Evolutionary conservation across 2,888 invertebrate species (phyloP).

Genomic region (Minunthozetes semirufus): DNA sequence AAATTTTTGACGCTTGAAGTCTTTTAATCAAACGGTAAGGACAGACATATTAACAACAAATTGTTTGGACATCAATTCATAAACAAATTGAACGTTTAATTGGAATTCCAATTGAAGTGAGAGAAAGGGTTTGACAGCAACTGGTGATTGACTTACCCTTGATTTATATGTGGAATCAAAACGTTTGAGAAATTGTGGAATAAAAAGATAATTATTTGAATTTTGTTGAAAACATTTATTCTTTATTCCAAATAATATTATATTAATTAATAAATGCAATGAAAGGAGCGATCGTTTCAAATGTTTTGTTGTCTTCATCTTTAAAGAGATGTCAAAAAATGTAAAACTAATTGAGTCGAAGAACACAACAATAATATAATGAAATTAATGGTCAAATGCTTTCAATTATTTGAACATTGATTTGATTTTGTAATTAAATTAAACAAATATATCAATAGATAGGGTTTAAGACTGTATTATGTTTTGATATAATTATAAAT

Average conservation of each 20-base stretch:
- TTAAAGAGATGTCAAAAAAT: background rate
- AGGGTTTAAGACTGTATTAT: background rate
- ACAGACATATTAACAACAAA: too few species aligned
- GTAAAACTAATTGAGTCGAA: background rate
- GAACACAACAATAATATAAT: background rate
- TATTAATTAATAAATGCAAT: slow-evolving; percentile 1
- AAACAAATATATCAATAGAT: background rate
- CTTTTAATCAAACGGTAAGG: too few species aligned
- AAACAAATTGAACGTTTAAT: too few species aligned
- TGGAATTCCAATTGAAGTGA: too few species aligned
- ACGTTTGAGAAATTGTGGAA: background rate
- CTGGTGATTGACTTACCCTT: too few species aligned
- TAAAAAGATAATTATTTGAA: background rate
- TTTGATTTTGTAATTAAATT: background rate
- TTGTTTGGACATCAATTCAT: too few species aligned
- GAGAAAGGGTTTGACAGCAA: too few species aligned
- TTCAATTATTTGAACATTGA: background rate
- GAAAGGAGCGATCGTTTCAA: background rate
- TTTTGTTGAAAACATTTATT: background rate
- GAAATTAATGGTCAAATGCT: background rate
- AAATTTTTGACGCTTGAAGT: too few species aligned
- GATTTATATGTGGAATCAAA: too few species aligned
- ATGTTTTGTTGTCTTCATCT: too few species aligned
- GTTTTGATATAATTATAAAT: background rate
- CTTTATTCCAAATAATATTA: background rate